Evolutionary conservation across 2,113 vertebrate species (phyloP).

Genomic region (Nanorana parkeri): DNA sequence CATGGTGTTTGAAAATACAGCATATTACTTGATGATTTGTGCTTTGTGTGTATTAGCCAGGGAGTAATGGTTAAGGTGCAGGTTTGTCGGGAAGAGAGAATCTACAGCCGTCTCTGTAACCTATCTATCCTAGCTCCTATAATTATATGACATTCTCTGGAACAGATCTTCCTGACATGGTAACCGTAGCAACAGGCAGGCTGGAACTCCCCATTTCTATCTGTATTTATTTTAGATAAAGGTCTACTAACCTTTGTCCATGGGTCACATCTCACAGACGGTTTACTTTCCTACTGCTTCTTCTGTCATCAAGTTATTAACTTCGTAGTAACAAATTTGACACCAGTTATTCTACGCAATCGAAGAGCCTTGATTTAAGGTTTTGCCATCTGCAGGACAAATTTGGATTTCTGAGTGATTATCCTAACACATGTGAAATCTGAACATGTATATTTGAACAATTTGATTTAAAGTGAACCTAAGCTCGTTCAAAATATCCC

Average conservation of each 20-base stretch:
- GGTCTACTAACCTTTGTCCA: conserved; percentile 1
- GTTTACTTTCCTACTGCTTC: neutral
- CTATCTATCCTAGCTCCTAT: neutral
- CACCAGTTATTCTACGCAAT: neutral
- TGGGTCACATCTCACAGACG: conserved; percentile 18
- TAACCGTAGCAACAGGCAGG: conserved; percentile 33
- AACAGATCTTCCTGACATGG: conserved; percentile 11
- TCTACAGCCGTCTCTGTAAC: neutral
- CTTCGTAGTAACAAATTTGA: neutral
- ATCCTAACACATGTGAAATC: too few species aligned
- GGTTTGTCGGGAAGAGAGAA: neutral
- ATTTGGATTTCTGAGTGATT: too few species aligned
- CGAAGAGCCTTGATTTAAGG: too few species aligned
- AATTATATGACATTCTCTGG: conserved; percentile 32
- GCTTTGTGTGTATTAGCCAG: neutral
- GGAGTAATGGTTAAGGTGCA: conserved; percentile 11
- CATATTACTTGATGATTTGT: neutral
- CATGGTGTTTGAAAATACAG: too few species aligned
- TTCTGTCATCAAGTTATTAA: neutral
- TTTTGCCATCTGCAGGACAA: too few species aligned
- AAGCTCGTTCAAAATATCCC: too few species aligned
- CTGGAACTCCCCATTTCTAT: neutral
- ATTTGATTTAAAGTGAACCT: too few species aligned
- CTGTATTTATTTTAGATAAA: conserved; percentile 18
- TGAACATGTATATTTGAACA: too few species aligned